Evolutionary conservation across 2,113 vertebrate genomes (phyloP).

Genomic region (Scartelaos histophorus): DNA sequence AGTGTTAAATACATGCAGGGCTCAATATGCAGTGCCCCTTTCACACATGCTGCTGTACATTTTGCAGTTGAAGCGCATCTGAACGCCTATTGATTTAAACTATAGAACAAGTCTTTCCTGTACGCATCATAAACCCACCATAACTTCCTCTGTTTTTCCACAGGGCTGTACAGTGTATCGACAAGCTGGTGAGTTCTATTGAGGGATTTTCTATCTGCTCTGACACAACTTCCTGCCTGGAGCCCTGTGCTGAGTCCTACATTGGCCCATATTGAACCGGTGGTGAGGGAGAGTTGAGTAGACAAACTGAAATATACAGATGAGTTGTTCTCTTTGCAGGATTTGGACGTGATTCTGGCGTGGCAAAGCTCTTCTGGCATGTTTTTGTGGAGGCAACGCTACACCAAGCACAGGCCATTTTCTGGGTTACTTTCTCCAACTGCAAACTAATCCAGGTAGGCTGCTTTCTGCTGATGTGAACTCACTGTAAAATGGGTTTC

Average conservation of each 20-base stretch:
- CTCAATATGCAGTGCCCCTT: neutral
- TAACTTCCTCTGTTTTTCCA: constrained; percentile 40
- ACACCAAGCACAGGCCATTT: constrained; percentile 37
- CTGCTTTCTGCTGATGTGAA: neutral
- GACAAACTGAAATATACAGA: constrained; percentile 34
- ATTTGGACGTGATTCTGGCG: constrained; percentile 39
- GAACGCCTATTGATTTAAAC: neutral
- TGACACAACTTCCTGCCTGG: constrained; percentile 47
- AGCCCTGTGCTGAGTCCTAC: constrained; percentile 45
- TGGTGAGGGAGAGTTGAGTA: constrained; percentile 22
- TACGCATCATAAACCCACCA: neutral
- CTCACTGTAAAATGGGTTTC: neutral
- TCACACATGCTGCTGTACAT: neutral
- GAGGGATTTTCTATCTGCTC: constrained; percentile 33
- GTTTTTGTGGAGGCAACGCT: constrained; percentile 56
- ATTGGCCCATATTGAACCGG: constrained; percentile 55
- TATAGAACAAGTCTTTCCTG: neutral
- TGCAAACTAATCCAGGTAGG: constrained; percentile 69
- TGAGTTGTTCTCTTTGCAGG: constrained; percentile 29
- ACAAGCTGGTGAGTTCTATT: constrained; percentile 21
- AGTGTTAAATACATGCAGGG: no score
- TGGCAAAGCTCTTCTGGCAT: constrained; percentile 42
- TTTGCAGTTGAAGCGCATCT: neutral
- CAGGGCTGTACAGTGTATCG: constrained; percentile 27
- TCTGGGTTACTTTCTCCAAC: constrained; percentile 40